Base-by-base conservation (phyloP, 2,888 invertebrate species). In the Loripinus fragilis region DNA sequence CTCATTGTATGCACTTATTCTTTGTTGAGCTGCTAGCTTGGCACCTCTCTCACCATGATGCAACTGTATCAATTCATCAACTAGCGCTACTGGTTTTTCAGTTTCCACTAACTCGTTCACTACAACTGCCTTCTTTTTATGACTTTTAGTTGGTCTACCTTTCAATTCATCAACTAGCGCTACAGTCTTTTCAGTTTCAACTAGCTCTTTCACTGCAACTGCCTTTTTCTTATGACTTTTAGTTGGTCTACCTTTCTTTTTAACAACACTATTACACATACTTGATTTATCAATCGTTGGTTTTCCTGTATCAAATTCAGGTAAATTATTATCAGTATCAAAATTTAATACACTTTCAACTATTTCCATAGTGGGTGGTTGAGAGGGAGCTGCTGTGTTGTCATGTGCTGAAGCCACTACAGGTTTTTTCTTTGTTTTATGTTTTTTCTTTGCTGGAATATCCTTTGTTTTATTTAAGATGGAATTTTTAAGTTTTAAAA, bases 11-110 rank as follows among this genome's bases (percentile, higher is more conserved):
- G 64, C 64, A 65, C 64, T 72, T 0, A 72, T 33, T 33, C 55
- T 72, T 23, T 72, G 60, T 25, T 72, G 71, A 8, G 71, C 71
- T 65, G 60, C 48, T 30, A 72, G 45, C 42, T 72, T 72, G 8
- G 71, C 71, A 7, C 71, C 71, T 12, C 71, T 55, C 33, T 72
- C 71, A 12, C 45, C 48, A 65, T 60, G 60, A 33, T 60, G 23
- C 15, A 23, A 25, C 10, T 1, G 1, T 30, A 33, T 60, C 2
- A 60, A 5, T 2, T 33, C 33, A 8, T 60, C 3, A 10, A 10
- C 20, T n/a, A n/a, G n/a, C n/a, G n/a, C n/a, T n/a, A n/a, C n/a
- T n/a, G n/a, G n/a, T n/a, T n/a, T n/a, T n/a, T n/a, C n/a, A 12
- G 17, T 33, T 23, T 33, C 60, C 15, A 33, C n/a, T 33, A 8